These are phyloP conservation scores for Meloidogyne hapla DNA, from an alignment of 1,140 invertebrate species.

Conservation along the genomic window DNA sequence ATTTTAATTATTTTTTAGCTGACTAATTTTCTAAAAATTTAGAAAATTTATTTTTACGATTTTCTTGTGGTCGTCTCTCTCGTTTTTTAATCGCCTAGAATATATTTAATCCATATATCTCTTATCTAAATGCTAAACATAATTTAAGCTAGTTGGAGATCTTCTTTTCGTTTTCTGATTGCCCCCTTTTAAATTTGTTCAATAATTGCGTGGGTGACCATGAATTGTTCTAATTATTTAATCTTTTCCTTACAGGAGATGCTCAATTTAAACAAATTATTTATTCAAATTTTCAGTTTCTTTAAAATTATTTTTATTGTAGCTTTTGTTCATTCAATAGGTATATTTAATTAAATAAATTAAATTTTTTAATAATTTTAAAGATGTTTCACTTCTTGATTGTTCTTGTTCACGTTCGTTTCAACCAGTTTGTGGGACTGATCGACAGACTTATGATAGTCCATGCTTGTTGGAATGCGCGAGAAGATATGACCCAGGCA, in stretches of 20 bases:
- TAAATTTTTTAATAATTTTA: not conserved
- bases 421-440: conserved; percentile 45
- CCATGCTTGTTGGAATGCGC: conserved; percentile 37
- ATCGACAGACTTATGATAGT: conserved; percentile 43
- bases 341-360: not conserved
- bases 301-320: not conserved
- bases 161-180: no score
- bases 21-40: no score
- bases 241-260: not conserved
- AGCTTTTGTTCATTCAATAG: not conserved
- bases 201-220: not conserved
- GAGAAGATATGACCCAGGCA: conserved; percentile 10
- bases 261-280: not conserved
- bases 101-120: no score
- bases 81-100: no score
- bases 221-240: not conserved
- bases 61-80: no score
- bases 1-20: no score
- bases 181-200: no score
- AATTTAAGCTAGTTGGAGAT: no score
- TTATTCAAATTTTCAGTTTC: not conserved
- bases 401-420: conserved; percentile 38
- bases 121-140: no score
- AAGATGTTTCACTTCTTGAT: conserved; percentile 18
- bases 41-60: no score